Conservation (phyloP, 2,797 vertebrate genomes). For the Echiichthys vipera region DNA sequence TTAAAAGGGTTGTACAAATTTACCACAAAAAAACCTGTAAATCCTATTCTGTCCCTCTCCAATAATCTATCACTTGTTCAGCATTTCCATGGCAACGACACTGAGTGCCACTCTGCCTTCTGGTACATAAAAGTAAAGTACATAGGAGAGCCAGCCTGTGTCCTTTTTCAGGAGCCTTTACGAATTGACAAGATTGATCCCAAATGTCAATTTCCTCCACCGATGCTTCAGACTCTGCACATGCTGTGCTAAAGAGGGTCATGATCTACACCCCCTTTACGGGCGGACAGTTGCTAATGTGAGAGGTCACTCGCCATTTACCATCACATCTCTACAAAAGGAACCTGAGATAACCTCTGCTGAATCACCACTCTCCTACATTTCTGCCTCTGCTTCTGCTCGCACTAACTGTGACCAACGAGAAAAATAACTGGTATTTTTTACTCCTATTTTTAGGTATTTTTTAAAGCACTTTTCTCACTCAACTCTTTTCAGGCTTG, state of each 20-base stretch:
- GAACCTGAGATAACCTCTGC: constrained; percentile 32
- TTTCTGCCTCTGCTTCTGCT: constrained; percentile 31
- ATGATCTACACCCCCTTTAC: not conserved
- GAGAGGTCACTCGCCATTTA: constrained; percentile 14
- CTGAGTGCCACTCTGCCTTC: constrained; percentile 38
- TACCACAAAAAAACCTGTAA: constrained; percentile 4
- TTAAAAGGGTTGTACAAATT: constrained; percentile 18
- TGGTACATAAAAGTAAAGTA: too few species aligned
- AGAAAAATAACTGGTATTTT: not conserved
- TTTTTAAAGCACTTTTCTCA: constrained; percentile 2
- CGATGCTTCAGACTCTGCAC: not conserved
- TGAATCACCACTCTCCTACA: constrained; percentile 16
- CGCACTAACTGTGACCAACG: not conserved
- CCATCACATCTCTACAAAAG: constrained; percentile 15
- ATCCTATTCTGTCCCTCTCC: constrained; percentile 50
- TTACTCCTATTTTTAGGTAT: not conserved
- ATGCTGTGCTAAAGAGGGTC: constrained; percentile 22
- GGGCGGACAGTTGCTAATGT: too few species aligned
- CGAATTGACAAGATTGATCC: constrained; percentile 27
- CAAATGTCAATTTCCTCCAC: constrained; percentile 14
- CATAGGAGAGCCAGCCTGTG: constrained; percentile 34
- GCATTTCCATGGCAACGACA: constrained; percentile 72
- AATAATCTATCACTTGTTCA: constrained; percentile 65
- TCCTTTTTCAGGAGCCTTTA: constrained; percentile 39
- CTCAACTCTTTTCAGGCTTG: not conserved